phyloP scores from a whole-genome alignment of 2,888 invertebrate genomes.

The Ferdinandea cuprea region DNA sequence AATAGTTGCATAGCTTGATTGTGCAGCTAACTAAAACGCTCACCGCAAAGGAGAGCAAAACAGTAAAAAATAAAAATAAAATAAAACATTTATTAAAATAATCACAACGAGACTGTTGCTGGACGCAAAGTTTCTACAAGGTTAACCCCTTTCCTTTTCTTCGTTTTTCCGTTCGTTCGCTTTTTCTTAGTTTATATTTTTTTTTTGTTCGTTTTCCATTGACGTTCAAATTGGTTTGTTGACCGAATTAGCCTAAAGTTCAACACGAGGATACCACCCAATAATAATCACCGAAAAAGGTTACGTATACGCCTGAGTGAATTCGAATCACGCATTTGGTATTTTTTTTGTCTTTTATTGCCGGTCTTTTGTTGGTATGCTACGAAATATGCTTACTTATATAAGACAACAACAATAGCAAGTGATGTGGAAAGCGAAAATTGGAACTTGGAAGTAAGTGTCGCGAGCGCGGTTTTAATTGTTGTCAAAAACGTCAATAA shows the following conservation, averaged over 20 bases:
- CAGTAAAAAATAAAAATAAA: conserved; percentile 10
- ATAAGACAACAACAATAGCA: conserved; percentile 3
- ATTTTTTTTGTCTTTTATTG: conserved; percentile 21
- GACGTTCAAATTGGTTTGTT: conserved; percentile 29
- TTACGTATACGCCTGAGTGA: conserved; percentile 70
- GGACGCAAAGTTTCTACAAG: conserved; percentile 62
- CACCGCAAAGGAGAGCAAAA: conserved; percentile 3
- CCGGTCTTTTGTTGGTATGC: conserved; percentile 9
- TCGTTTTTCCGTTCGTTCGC: conserved; percentile 62
- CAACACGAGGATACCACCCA: conserved; percentile 47
- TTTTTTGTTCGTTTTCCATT: conserved; percentile 26
- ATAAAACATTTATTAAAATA: conserved; percentile 50
- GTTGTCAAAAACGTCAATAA: conserved; percentile 64
- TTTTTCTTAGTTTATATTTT: conserved; percentile 3
- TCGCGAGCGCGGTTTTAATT: conserved; percentile 50
- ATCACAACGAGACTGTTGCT: conserved; percentile 64
- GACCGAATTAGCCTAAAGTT: conserved; percentile 49
- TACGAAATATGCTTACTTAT: conserved; percentile 2
- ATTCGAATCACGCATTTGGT: conserved; percentile 41
- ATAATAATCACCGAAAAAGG: conserved; percentile 24
- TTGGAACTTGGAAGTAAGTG: conserved; percentile 17
- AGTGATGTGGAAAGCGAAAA: conserved; percentile 4
- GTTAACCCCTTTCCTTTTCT: conserved; percentile 74
- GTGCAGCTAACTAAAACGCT: conserved; percentile 24
- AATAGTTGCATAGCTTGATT: neutral